Conservation (phyloP, 2,797 vertebrate genomes). For the Myotis planiceps region DNA sequence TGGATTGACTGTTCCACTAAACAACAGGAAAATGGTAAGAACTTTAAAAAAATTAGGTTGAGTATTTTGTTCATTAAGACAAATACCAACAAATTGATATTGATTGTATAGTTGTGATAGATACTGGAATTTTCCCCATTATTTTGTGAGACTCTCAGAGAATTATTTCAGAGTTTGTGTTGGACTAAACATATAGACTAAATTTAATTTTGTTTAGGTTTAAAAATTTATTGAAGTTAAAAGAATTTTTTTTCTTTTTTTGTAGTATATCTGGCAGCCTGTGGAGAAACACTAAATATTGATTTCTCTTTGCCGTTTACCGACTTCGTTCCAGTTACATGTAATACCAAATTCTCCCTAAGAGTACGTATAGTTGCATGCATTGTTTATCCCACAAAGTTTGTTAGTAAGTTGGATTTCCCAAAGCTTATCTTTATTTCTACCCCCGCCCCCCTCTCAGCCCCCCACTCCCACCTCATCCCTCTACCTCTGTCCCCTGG, state of each 20-base stretch:
- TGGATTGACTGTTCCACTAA: slow-evolving; percentile 99
- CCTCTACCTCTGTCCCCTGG: background rate
- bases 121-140: background rate
- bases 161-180: slow-evolving; percentile 40
- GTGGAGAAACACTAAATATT: slow-evolving; percentile 97
- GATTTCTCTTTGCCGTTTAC: slow-evolving; percentile 97
- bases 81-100: background rate
- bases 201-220: slow-evolving; percentile 22
- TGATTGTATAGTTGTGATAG: slow-evolving; percentile 17
- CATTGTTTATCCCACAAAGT: background rate
- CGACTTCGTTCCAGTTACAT: slow-evolving; percentile 96
- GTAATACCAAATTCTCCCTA: slow-evolving; percentile 95
- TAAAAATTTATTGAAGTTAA: background rate
- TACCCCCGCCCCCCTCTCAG: background rate
- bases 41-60: background rate
- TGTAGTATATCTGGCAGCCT: slow-evolving; percentile 97
- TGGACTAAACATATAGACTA: background rate
- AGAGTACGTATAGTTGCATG: slow-evolving; percentile 88
- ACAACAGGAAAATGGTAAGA: slow-evolving; percentile 98
- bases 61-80: slow-evolving; percentile 10
- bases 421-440: background rate
- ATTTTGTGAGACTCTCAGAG: background rate
- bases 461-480: too few relatives aligned
- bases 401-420: slow-evolving; percentile 7
- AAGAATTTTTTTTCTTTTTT: slow-evolving; percentile 62